phyloP scores from a whole-genome alignment of 2,797 vertebrate species.

The Macrochelys suwanniensis region DNA sequence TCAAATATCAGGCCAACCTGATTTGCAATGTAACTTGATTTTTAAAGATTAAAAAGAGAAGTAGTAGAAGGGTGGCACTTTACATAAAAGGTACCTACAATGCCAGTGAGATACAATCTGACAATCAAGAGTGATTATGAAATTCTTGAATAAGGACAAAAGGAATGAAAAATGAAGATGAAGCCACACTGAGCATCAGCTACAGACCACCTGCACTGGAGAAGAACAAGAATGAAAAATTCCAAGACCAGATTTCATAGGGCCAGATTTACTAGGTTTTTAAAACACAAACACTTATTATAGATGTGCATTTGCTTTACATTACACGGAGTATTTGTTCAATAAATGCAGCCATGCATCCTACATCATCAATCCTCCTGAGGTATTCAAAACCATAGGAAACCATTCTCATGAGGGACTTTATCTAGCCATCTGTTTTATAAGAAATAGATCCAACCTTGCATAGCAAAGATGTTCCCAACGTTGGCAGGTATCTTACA shows the following conservation, averaged over 20 bases:
- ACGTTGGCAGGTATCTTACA: not conserved
- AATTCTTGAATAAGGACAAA: not conserved
- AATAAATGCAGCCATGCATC: conserved; percentile 11
- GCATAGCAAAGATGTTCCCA: not conserved
- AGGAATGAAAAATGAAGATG: not conserved
- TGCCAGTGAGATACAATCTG: not conserved
- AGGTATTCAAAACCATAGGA: not conserved
- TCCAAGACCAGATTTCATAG: not conserved
- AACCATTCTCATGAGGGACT: not conserved
- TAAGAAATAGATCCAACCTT: not conserved
- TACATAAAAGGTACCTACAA: not conserved
- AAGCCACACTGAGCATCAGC: not conserved
- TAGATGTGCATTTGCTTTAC: conserved; percentile 27
- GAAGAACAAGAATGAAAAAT: accelerated
- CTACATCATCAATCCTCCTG: not conserved
- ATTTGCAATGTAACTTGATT: not conserved
- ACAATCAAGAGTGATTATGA: not conserved
- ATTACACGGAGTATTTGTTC: not conserved
- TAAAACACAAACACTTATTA: not conserved
- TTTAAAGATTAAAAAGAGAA: not conserved
- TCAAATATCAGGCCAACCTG: not conserved
- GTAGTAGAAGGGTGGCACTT: not conserved
- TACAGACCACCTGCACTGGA: not conserved
- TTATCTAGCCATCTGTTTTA: not conserved
- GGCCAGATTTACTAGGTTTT: not conserved